Conservation (phyloP, 1,140 invertebrate genomes). For the Portunus trituberculatus region DNA sequence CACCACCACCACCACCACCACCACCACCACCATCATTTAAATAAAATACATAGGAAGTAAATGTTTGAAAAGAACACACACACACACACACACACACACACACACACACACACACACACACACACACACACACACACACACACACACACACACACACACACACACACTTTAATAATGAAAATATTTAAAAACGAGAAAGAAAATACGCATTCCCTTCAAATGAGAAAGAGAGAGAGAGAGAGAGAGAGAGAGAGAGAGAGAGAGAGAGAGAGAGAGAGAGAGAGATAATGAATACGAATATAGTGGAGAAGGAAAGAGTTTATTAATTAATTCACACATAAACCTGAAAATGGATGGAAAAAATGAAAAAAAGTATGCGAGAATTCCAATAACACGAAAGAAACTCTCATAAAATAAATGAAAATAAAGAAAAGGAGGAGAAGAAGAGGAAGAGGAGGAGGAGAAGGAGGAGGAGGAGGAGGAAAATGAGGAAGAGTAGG, state of each 20-base stretch:
- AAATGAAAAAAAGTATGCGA: not conserved
- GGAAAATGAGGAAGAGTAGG: not conserved
- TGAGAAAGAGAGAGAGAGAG: slow-evolving; percentile 45
- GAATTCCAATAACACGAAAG: no score
- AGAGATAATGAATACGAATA: no score
- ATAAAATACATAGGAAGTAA: no score
- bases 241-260: slow-evolving; percentile 32
- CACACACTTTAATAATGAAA: not conserved
- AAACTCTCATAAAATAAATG: no score
- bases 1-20: no score
- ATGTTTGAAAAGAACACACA: not conserved
- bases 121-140: slow-evolving; percentile 28
- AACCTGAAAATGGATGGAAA: no score
- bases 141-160: slow-evolving; percentile 43
- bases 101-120: slow-evolving; percentile 33
- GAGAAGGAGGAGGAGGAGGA: no score
- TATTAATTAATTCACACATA: no score
- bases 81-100: not conserved
- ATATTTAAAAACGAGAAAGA: not conserved
- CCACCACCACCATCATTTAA: no score
- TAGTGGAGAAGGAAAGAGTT: no score
- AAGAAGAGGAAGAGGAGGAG: no score
- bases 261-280: not conserved
- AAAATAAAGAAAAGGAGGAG: no score
- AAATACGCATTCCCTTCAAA: not conserved